These are phyloP conservation scores for Stegostoma tigrinum DNA, from an alignment of 2,113 vertebrate species.

Conservation along the genomic window DNA sequence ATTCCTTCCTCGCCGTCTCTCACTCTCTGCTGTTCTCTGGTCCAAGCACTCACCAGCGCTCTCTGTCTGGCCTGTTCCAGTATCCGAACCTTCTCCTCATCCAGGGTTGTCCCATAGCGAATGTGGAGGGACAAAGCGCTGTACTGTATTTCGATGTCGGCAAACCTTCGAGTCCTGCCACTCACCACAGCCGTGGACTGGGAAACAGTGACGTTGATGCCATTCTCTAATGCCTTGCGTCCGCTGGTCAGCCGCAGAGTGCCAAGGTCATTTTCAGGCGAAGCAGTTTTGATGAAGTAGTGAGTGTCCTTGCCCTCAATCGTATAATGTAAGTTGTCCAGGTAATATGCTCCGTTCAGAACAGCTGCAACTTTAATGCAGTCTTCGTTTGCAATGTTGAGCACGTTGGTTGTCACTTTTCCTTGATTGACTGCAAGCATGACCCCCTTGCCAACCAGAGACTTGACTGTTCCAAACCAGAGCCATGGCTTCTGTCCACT, in stretches of 20 bases:
- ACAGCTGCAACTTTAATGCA: slow-evolving; percentile 94
- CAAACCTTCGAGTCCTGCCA: slow-evolving; percentile 90
- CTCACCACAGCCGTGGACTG: slow-evolving; percentile 93
- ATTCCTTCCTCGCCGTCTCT: slow-evolving; percentile 87
- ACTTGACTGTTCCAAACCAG: slow-evolving; percentile 89
- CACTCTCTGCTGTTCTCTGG: slow-evolving; percentile 84
- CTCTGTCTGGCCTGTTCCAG: slow-evolving; percentile 88
- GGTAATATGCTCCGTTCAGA: slow-evolving; percentile 89
- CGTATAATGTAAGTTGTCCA: slow-evolving; percentile 92
- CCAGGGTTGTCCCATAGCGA: slow-evolving; percentile 88
- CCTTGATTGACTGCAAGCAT: slow-evolving; percentile 94
- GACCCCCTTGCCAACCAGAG: slow-evolving; percentile 86
- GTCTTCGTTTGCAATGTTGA: slow-evolving; percentile 93
- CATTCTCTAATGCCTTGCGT: slow-evolving; percentile 86
- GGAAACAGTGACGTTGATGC: slow-evolving; percentile 89
- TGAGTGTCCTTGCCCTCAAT: slow-evolving; percentile 89
- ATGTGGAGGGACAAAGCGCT: slow-evolving; percentile 82
- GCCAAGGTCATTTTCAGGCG: slow-evolving; percentile 85
- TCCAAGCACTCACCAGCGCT: slow-evolving; percentile 82
- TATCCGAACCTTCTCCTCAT: slow-evolving; percentile 91
- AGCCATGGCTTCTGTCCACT: slow-evolving; percentile 80
- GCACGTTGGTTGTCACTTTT: slow-evolving; percentile 82
- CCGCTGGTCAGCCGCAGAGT: slow-evolving; percentile 85
- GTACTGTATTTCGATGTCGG: slow-evolving; percentile 87
- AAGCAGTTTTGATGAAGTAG: slow-evolving; percentile 90